A percentile compares a stretch with the other conserved stretches of the same genome.
phyloP scores from a whole-genome alignment of 2,113 vertebrate genomes.

The Sitta europaea region DNA sequence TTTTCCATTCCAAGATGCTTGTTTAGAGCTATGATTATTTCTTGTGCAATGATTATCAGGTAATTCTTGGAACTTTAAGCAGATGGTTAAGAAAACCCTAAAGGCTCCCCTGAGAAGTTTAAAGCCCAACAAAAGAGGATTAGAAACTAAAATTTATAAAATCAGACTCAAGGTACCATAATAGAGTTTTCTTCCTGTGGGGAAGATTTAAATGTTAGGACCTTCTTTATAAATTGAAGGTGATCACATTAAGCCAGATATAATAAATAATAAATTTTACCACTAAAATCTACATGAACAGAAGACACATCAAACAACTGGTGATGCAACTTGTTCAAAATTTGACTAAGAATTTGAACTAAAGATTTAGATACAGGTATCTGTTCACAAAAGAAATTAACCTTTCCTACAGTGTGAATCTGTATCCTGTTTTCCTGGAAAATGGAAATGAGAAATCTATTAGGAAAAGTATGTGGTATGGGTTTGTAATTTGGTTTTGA shows the following conservation, averaged over 20 bases:
- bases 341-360: background rate
- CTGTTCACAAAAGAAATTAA: background rate
- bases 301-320: background rate
- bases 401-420: background rate
- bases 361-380: background rate
- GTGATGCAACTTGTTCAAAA: background rate
- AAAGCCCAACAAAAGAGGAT: background rate
- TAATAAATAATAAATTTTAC: background rate
- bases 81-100: background rate
- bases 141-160: background rate
- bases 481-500: background rate
- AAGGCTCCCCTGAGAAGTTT: background rate
- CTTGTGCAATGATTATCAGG: background rate
- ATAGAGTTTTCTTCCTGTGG: background rate
- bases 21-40: background rate
- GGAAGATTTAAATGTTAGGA: background rate
- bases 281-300: background rate
- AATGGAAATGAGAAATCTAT: background rate
- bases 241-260: background rate
- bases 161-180: background rate
- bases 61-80: background rate
- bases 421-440: background rate
- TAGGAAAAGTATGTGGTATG: background rate
- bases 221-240: background rate
- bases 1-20: background rate